Conservation (phyloP, 2,113 vertebrate species). For the Pagrus major region DNA sequence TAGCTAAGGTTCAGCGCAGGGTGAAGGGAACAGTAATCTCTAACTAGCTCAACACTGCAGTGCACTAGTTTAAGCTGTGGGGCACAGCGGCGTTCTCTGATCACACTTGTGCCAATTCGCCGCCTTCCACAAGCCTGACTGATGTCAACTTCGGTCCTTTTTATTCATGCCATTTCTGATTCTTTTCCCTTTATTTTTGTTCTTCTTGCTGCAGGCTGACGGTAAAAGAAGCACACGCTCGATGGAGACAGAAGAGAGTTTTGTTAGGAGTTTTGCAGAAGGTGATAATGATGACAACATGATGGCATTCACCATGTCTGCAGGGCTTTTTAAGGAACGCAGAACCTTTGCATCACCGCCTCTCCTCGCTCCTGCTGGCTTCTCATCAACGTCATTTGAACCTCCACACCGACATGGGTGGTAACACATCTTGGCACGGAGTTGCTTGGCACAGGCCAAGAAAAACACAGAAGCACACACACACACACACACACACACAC, state of each 20-base stretch:
- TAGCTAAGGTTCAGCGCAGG: conserved; percentile 80
- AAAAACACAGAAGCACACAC: conserved; percentile 28
- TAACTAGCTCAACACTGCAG: conserved; percentile 71
- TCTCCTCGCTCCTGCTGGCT: conserved; percentile 29
- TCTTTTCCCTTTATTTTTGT: conserved; percentile 4
- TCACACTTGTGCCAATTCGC: conserved; percentile 51
- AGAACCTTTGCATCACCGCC: conserved; percentile 31
- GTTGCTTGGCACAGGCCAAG: conserved; percentile 34
- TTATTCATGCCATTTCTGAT: conserved; percentile 38
- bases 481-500: not conserved
- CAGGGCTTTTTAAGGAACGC: conserved; percentile 60
- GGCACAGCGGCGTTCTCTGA: conserved; percentile 59
- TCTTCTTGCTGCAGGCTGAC: conserved; percentile 55
- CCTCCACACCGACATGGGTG: conserved; percentile 20
- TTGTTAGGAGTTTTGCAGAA: conserved; percentile 30
- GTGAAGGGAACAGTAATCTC: conserved; percentile 80
- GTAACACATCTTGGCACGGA: conserved; percentile 24
- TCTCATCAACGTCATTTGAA: conserved; percentile 19
- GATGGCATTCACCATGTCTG: conserved; percentile 21
- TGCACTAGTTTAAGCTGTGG: conserved; percentile 66
- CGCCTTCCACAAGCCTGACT: conserved; percentile 35
- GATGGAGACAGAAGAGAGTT: conserved; percentile 4
- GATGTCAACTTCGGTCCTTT: conserved; percentile 32
- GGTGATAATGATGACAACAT: conserved; percentile 44
- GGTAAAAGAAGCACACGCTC: not conserved